Evolutionary conservation across 2,888 invertebrate species (phyloP), one percentile per base, ranked within the genome.

Genomic region (Ectemnius lituratus): DNA sequence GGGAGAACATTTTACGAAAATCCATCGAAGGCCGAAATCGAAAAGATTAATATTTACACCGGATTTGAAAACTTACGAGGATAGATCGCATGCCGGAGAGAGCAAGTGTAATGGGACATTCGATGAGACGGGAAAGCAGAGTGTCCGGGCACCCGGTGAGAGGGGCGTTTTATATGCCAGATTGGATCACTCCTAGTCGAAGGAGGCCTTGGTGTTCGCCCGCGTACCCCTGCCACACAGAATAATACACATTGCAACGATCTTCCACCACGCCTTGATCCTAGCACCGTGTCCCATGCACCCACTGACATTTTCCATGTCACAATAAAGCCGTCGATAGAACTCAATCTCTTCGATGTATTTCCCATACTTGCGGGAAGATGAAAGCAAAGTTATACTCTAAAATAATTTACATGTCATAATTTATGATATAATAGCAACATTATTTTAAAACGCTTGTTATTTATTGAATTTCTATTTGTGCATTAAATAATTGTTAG

Each of bases 121-220:
- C 78, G 75, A 67, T 84, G 69, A 78, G 72, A 78, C 59, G 74
- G 77, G 74, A 81, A 75, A 76, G 79, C 78, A 80, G 75, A 87
- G 79, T 88, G 86, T 75, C 73, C 71, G 69, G 80, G 67, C 79
- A 78, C 70, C 66, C 73, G 64, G 67, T 68, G 84, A 82, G 86
- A 84, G 86, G 87, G 85, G 85, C 86, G 86, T 87, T 88, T 88
- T 88, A 88, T 88, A 88, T 84, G 72, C 74, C 75, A 76, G 80
- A 79, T 84, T 82, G 82, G 84, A 81, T 85, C 85, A 80, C 37
- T 37, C 37, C 37, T 37, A 73, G 80, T 76, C 76, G 77, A 71
- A 82, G 78, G 78, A 83, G 86, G 78, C 86, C 86, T 88, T 88
- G 87, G 80, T 81, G 75, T 67, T 69, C 83, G 84, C 84, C 81